These are phyloP conservation scores for Protobothrops flavoviridis DNA, from an alignment of 2,113 vertebrate genomes.

Conservation along the genomic window DNA sequence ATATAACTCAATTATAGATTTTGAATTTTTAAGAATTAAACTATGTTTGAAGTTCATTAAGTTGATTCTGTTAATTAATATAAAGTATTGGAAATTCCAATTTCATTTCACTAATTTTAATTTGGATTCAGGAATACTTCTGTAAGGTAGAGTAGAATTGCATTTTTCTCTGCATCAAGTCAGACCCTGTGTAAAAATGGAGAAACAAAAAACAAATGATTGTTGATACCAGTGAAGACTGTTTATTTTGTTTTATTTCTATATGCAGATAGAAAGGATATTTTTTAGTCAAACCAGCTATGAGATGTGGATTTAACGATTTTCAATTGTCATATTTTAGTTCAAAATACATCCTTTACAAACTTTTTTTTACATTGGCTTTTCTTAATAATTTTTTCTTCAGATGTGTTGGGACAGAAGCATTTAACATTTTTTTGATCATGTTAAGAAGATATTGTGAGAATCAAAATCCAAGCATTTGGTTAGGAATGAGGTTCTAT, in stretches of 20 bases:
- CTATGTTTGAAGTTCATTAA: neutral
- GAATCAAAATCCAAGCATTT: neutral
- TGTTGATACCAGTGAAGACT: neutral
- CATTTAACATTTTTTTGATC: neutral
- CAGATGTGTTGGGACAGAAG: neutral
- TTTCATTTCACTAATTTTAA: neutral
- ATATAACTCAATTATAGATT: neutral
- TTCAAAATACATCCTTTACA: neutral
- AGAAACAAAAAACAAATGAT: neutral
- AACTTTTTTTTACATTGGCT: neutral
- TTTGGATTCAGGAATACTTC: neutral
- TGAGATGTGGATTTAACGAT: neutral
- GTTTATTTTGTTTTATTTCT: neutral
- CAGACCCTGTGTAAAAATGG: neutral
- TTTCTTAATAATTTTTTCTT: neutral
- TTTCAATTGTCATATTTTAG: neutral
- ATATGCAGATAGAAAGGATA: neutral
- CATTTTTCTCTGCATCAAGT: neutral
- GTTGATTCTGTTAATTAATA: neutral
- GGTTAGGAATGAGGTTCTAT: neutral
- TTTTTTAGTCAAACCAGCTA: neutral
- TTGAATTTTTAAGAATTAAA: neutral
- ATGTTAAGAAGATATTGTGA: neutral
- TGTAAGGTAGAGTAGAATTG: neutral
- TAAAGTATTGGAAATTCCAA: neutral